Percentiles rank a stretch among this genome's conserved stretches.
These are phyloP conservation scores for Acleris holmiana DNA, from an alignment of 2,888 invertebrate species.

Conservation along the genomic window DNA sequence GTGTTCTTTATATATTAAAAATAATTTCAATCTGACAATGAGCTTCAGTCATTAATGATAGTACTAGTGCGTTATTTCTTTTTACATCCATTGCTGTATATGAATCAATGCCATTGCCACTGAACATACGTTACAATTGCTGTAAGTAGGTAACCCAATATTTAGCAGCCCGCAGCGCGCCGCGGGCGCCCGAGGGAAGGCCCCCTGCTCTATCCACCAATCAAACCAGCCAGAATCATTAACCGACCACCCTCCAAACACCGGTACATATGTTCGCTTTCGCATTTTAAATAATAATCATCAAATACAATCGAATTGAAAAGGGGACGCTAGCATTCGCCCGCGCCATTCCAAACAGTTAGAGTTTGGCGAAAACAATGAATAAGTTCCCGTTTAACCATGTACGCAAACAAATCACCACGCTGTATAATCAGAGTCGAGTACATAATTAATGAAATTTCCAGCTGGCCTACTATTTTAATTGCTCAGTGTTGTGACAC, in stretches of 20 bases:
- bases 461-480: slow-evolving; percentile 82
- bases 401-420: slow-evolving; percentile 71
- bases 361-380: slow-evolving; percentile 35
- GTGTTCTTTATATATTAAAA: too few species aligned
- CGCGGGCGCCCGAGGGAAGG: slow-evolving; percentile 52
- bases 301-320: slow-evolving; percentile 65
- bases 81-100: neutral
- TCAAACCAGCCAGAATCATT: slow-evolving; percentile 64
- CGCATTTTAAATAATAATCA: slow-evolving; percentile 78
- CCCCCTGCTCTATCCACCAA: slow-evolving; percentile 69
- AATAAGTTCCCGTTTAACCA: slow-evolving; percentile 54
- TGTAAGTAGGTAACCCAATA: slow-evolving; percentile 57
- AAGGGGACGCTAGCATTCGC: slow-evolving; percentile 54
- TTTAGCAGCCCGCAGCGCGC: slow-evolving; percentile 69
- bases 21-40: too few species aligned
- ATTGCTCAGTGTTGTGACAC: slow-evolving; percentile 79
- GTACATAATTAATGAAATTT: slow-evolving; percentile 81
- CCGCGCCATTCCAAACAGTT: slow-evolving; percentile 14
- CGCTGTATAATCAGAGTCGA: slow-evolving; percentile 67
- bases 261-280: slow-evolving; percentile 77
- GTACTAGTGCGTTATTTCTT: neutral
- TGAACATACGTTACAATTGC: slow-evolving; percentile 56
- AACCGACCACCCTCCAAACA: slow-evolving; percentile 63
- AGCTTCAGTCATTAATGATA: too few species aligned
- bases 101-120: slow-evolving; percentile 40